phyloP scores from a whole-genome alignment of 2,797 vertebrate species.

The Ataeniobius toweri region DNA sequence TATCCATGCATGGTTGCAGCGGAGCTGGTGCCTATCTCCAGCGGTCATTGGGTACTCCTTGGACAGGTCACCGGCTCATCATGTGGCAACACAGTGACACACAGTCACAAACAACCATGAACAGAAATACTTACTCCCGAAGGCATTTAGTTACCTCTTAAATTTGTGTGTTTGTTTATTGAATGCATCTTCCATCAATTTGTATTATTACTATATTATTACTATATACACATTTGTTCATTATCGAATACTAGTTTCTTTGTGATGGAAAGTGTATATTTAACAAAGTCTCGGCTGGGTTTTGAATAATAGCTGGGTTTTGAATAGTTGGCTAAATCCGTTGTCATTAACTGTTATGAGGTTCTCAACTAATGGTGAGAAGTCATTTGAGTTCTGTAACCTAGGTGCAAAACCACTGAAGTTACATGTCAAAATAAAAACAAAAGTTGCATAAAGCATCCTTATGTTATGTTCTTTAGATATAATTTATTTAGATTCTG shows the following conservation, averaged over 20 bases:
- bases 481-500: background rate
- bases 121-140: background rate
- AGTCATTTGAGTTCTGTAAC: background rate
- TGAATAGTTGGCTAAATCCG: background rate
- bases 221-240: background rate
- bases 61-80: background rate
- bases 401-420: background rate
- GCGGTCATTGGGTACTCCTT: no score
- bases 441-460: background rate
- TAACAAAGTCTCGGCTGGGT: background rate
- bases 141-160: background rate
- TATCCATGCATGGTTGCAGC: background rate
- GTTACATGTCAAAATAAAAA: background rate
- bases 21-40: no score
- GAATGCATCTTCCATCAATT: background rate
- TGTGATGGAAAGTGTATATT: no score
- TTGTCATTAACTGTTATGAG: background rate
- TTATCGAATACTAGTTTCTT: no score
- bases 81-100: no score
- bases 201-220: background rate
- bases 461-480: background rate
- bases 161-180: background rate
- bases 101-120: no score
- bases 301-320: background rate
- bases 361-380: background rate